phyloP scores from a whole-genome alignment of 2,888 invertebrate genomes.

The Rhingia campestris region DNA sequence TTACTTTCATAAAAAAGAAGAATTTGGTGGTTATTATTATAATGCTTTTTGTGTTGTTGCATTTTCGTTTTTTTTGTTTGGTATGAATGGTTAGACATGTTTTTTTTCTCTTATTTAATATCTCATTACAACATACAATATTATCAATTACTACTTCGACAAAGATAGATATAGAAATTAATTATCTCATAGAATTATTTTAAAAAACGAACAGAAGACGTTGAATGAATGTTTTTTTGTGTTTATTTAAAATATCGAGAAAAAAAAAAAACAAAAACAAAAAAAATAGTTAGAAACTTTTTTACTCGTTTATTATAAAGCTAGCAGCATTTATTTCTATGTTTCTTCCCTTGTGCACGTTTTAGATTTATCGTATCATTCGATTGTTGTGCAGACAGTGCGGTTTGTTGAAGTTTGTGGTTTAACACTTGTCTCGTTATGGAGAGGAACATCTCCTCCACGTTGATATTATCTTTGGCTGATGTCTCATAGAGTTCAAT shows the following conservation, averaged over 20 bases:
- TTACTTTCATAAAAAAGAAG: slow-evolving; percentile 48
- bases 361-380: slow-evolving; percentile 81
- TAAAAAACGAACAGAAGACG: slow-evolving; percentile 54
- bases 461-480: slow-evolving; percentile 99
- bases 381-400: slow-evolving; percentile 80
- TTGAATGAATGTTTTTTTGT: slow-evolving; percentile 41
- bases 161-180: slow-evolving; percentile 46
- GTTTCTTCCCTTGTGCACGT: slow-evolving; percentile 78
- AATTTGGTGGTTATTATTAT: slow-evolving; percentile 50
- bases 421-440: slow-evolving; percentile 84
- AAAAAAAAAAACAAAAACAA: slow-evolving; percentile 40
- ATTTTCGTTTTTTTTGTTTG: slow-evolving; percentile 38
- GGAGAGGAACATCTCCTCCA: slow-evolving; percentile 96
- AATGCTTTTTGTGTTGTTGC: slow-evolving; percentile 26
- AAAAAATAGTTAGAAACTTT: slow-evolving; percentile 42
- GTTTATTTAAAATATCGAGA: slow-evolving; percentile 44
- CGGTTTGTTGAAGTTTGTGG: slow-evolving; percentile 81
- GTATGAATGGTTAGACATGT: slow-evolving; percentile 61
- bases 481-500: slow-evolving; percentile 99
- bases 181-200: slow-evolving; percentile 49
- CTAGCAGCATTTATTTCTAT: slow-evolving; percentile 82
- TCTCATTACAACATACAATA: slow-evolving; percentile 50
- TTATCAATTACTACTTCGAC: slow-evolving; percentile 53
- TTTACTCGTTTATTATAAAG: slow-evolving; percentile 64
- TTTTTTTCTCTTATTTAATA: slow-evolving; percentile 52